A percentile compares a stretch with the other conserved stretches of the same genome.
Evolutionary conservation across 1,140 invertebrate genomes (phyloP).

Genomic region (Drosophila gunungcola): DNA sequence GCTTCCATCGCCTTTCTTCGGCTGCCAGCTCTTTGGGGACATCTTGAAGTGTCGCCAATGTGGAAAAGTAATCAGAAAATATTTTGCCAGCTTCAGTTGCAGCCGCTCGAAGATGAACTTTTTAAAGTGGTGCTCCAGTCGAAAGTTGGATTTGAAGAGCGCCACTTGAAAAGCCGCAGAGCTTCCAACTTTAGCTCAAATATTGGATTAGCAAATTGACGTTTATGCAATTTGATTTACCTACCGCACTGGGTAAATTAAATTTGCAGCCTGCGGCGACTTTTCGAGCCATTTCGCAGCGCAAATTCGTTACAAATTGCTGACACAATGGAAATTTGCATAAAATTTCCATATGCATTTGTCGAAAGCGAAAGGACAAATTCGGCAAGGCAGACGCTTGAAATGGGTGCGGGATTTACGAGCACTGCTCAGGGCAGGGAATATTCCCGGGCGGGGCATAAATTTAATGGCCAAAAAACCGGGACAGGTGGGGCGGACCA

Average conservation of each 20-base stretch:
- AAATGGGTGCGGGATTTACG: slow-evolving; percentile 55
- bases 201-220: slow-evolving; percentile 74
- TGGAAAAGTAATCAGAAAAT: slow-evolving; percentile 79
- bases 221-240: slow-evolving; percentile 79
- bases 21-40: slow-evolving; percentile 23
- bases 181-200: slow-evolving; percentile 18
- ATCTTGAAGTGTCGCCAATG: slow-evolving; percentile 66
- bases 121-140: slow-evolving; percentile 35
- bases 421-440: slow-evolving; percentile 24
- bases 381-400: slow-evolving; percentile 33
- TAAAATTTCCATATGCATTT: slow-evolving; percentile 78
- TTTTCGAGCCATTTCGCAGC: slow-evolving; percentile 70
- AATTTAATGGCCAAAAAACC: slow-evolving; percentile 41
- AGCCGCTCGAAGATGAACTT: not conserved
- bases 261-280: slow-evolving; percentile 51
- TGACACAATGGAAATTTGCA: slow-evolving; percentile 75
- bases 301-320: slow-evolving; percentile 79
- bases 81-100: slow-evolving; percentile 73
- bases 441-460: slow-evolving; percentile 46
- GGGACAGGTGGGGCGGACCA: slow-evolving; percentile 15
- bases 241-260: slow-evolving; percentile 66
- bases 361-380: slow-evolving; percentile 49
- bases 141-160: slow-evolving; percentile 42
- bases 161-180: slow-evolving; percentile 25
- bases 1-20: not conserved